Evolutionary conservation across 2,888 invertebrate species (phyloP).

Genomic region (Antitype chi): DNA sequence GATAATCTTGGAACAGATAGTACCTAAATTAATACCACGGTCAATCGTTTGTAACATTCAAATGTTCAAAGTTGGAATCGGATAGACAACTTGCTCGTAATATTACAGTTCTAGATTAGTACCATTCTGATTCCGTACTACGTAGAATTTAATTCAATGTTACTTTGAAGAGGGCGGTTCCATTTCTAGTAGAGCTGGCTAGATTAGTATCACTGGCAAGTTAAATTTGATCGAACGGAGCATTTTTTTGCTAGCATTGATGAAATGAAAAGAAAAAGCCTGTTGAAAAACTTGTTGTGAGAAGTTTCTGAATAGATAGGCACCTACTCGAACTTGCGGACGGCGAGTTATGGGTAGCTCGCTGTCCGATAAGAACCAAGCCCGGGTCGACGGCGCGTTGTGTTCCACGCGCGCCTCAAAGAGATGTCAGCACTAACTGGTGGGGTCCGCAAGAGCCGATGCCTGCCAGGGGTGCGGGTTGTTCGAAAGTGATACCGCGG

Average conservation of each 20-base stretch:
- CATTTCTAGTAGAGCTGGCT: slow-evolving; percentile 7
- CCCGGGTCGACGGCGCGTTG: too few relatives aligned
- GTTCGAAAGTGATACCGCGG: too few relatives aligned
- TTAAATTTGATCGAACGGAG: not conserved
- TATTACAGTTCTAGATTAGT: slow-evolving; percentile 35
- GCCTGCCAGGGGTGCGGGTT: too few relatives aligned
- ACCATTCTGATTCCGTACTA: slow-evolving; percentile 2
- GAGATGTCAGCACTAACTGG: too few relatives aligned
- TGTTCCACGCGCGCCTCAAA: too few relatives aligned
- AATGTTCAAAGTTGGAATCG: slow-evolving; percentile 17
- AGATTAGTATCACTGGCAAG: slow-evolving; percentile 3
- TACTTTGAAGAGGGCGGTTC: slow-evolving; percentile 18
- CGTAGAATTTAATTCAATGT: slow-evolving; percentile 35
- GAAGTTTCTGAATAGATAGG: not conserved
- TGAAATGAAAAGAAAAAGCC: too few relatives aligned
- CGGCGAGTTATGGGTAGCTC: too few relatives aligned
- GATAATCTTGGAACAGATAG: not conserved
- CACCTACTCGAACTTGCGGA: too few relatives aligned
- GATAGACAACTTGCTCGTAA: not conserved
- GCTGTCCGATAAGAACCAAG: too few relatives aligned
- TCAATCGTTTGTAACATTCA: slow-evolving; percentile 23
- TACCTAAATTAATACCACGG: not conserved
- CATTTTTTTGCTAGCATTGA: not conserved
- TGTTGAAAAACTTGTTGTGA: not conserved
- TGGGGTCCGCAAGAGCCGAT: too few relatives aligned